Evolutionary conservation across 2,888 invertebrate species (phyloP).

Genomic region (Pomacea canaliculata): DNA sequence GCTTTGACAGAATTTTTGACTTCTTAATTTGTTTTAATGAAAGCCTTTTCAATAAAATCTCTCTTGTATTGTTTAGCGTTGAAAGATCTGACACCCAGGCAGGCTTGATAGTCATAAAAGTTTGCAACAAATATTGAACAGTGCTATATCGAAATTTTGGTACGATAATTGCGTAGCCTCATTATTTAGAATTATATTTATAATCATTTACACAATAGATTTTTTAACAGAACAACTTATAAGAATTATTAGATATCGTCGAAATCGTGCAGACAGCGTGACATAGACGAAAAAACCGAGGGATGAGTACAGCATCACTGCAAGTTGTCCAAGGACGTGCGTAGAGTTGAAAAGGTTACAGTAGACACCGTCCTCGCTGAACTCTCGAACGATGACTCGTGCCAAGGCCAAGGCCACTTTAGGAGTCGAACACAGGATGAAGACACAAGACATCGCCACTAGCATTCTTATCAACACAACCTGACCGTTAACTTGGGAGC

Average conservation of each 20-base stretch:
- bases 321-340: background rate
- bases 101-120: too few species aligned
- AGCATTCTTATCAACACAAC: background rate
- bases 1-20: too few species aligned
- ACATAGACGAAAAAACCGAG: conserved; percentile 3
- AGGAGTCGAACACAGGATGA: background rate
- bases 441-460: background rate
- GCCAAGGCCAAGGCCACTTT: background rate
- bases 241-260: background rate
- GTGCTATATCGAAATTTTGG: too few species aligned
- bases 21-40: too few species aligned
- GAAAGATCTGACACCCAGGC: too few species aligned
- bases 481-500: background rate
- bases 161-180: too few species aligned
- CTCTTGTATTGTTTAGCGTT: too few species aligned
- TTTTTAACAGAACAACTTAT: background rate
- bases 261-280: background rate
- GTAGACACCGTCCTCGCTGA: background rate
- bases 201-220: too few species aligned
- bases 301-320: background rate
- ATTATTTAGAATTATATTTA: too few species aligned
- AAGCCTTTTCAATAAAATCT: too few species aligned
- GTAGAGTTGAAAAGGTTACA: background rate
- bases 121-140: too few species aligned
- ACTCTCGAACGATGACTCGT: background rate